Base-by-base conservation (phyloP, 2,797 vertebrate species). In the Hyperoplus immaculatus region DNA sequence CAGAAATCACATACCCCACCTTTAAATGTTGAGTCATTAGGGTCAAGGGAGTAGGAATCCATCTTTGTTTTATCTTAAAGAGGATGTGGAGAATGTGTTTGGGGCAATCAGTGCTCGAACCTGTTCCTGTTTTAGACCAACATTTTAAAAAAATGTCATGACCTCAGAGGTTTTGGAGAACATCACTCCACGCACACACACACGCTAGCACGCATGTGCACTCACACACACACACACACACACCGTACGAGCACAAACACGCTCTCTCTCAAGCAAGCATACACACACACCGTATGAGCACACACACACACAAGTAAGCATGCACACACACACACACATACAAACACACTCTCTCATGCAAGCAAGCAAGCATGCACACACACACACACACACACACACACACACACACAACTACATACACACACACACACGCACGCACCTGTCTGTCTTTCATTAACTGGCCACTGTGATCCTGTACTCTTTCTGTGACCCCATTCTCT, bases 381-480 rank as follows among this genome's bases (percentile, higher is more conserved):
- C 21, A 21, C 21, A 21, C 21, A 21, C 21, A 21, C 1, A 21
- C 21, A 21, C 21, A 21, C 21, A 21, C 1, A 2, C 1, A 21
- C 21, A 21, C 21, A 21, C 21, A 21, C 21, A 21, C 21, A 21
- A 21, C 21, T 21, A 21, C 21, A 21, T 1, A 21, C 21, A 21
- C 21, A 21, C 21, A 46, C 53, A 15, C 46, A 59, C 43, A 45
- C 50, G 39, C 56, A 55, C 58, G 66, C 74, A 82, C 68, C 67
- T 64, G 71, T 82, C 67, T 64, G 71, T 82, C 70, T 78, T 72
- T 78, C 70, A 82, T 77, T 80, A 87, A 47, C 55, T 13, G 6
- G 11, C 72, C 62, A 49, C 21, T 42, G 53, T 9, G 50, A 56
- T 68, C 51, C 49, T 58, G 16, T 16, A 59, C 75, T 36, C 45